Evolutionary conservation across 1,140 invertebrate species (phyloP).

Genomic region (Hestina assimilis): DNA sequence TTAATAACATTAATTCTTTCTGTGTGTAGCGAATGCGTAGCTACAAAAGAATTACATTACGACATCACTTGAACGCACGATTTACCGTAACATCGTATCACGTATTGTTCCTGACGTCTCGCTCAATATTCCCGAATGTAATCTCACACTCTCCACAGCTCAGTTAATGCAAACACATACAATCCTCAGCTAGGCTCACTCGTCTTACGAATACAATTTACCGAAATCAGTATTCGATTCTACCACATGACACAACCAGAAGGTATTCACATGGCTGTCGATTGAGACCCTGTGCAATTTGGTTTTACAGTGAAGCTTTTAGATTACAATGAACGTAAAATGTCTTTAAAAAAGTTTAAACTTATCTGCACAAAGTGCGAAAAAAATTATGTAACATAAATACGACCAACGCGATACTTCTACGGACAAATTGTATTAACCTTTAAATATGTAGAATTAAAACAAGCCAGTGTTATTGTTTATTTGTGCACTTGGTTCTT

Average conservation of each 20-base stretch:
- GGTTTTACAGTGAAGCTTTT: too few species aligned
- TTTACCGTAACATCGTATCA: neutral
- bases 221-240: slow-evolving; percentile 15
- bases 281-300: too few species aligned
- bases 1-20: too few species aligned
- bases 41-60: neutral
- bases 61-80: neutral
- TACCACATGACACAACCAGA: slow-evolving; percentile 4
- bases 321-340: too few species aligned
- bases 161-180: slow-evolving; percentile 9
- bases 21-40: neutral
- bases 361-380: too few species aligned
- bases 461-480: too few species aligned
- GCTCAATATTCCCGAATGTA: neutral
- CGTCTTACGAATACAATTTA: slow-evolving; percentile 20
- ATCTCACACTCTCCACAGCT: slow-evolving; percentile 3
- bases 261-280: slow-evolving; percentile 8
- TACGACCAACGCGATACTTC: too few species aligned
- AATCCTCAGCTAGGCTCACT: slow-evolving; percentile 15
- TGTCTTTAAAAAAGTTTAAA: too few species aligned
- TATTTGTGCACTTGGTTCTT: too few species aligned
- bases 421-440: too few species aligned
- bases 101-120: neutral
- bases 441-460: too few species aligned
- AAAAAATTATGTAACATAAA: too few species aligned